phyloP scores from a whole-genome alignment of 2,113 vertebrate genomes.

The Pangasianodon gigas region DNA sequence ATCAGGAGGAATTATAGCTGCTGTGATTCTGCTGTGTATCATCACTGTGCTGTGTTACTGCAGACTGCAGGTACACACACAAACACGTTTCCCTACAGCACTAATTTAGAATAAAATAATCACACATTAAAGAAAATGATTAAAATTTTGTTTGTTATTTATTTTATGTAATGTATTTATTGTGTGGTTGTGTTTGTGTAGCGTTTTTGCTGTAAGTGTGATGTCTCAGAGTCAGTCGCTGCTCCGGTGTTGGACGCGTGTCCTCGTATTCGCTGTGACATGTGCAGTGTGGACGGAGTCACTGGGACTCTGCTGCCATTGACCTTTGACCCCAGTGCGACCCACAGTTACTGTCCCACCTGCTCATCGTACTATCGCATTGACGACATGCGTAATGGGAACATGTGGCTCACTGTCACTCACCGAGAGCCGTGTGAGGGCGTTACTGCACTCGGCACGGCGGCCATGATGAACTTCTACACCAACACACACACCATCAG shows the following conservation, averaged over 20 bases:
- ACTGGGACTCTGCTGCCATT: slow-evolving; percentile 68
- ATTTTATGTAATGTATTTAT: neutral
- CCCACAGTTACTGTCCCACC: slow-evolving; percentile 74
- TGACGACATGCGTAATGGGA: slow-evolving; percentile 84
- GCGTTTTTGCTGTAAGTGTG: slow-evolving; percentile 97
- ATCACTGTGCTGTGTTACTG: slow-evolving; percentile 97
- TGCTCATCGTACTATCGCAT: slow-evolving; percentile 84
- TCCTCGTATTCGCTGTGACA: slow-evolving; percentile 81
- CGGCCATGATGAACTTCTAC: slow-evolving; percentile 78
- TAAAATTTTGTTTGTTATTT: neutral
- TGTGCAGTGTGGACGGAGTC: slow-evolving; percentile 82
- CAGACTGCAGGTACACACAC: slow-evolving; percentile 84
- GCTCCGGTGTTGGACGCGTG: slow-evolving; percentile 68
- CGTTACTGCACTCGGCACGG: slow-evolving; percentile 72
- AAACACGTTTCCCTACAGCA: neutral
- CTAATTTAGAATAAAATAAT: neutral
- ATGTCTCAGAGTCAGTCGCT: slow-evolving; percentile 80
- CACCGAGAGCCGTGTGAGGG: slow-evolving; percentile 55
- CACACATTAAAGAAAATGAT: neutral
- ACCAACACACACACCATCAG: slow-evolving; percentile 85
- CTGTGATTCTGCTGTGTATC: slow-evolving; percentile 94
- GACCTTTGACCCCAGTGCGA: slow-evolving; percentile 65
- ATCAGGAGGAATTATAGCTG: slow-evolving; percentile 94
- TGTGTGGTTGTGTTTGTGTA: slow-evolving; percentile 52
- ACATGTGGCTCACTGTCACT: slow-evolving; percentile 80